Conservation (phyloP, 1,140 invertebrate species). For the Drosophila persimilis region DNA sequence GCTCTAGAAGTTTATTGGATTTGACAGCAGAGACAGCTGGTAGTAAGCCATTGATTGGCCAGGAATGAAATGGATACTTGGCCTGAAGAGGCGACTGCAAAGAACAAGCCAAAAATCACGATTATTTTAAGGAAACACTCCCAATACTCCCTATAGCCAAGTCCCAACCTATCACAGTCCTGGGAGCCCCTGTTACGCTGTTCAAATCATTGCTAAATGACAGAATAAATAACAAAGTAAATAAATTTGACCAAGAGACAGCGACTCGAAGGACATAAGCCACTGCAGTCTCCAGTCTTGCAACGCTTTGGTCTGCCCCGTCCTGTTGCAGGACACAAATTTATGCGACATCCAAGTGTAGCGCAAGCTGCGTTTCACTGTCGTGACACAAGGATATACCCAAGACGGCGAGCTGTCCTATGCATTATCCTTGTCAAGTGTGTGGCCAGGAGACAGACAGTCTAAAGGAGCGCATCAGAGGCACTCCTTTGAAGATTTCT, state of each 20-base stretch:
- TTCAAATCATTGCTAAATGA: constrained; percentile 63
- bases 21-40: constrained; percentile 1
- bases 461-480: constrained; percentile 11
- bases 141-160: too few species aligned
- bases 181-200: neutral
- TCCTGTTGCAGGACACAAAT: constrained; percentile 16
- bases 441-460: constrained; percentile 1
- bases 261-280: constrained; percentile 44
- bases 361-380: constrained; percentile 24
- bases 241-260: constrained; percentile 56
- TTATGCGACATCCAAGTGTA: constrained; percentile 29
- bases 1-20: constrained; percentile 50
- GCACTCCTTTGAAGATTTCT: too few species aligned
- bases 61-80: neutral
- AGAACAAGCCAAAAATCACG: constrained; percentile 11
- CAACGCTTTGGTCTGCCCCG: constrained; percentile 25
- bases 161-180: too few species aligned
- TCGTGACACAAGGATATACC: neutral
- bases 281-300: constrained; percentile 32
- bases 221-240: constrained; percentile 70
- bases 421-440: constrained; percentile 27
- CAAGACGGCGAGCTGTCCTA: constrained; percentile 24
- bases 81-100: constrained; percentile 12
- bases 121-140: too few species aligned
- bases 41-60: neutral